Base-by-base conservation (phyloP, 2,888 invertebrate species). In the Luperina nickerlii region DNA sequence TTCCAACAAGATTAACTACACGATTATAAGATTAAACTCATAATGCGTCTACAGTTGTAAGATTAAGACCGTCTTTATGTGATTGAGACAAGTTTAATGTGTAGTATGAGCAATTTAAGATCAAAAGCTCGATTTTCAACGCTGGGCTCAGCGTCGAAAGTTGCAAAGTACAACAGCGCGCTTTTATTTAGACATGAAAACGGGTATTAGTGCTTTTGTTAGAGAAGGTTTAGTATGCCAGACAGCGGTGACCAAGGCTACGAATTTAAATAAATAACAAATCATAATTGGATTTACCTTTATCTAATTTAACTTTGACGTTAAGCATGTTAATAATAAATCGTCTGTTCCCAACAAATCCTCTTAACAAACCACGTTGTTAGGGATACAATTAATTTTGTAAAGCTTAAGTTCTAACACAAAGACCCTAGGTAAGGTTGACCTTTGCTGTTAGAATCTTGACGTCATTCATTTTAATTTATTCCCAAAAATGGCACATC, bases 381-480 rank as follows among this genome's bases (percentile, higher is more conserved):
- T 71, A 75, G 15, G 72, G 42, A 73, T 78, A 74, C 66, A 76
- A 78, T 84, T 69, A 84, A 78, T 80, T 77, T 84, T 78, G 66
- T 32, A 81, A 45, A 60, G 42, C 54, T 51, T 20, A 65, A 78
- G 24, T 74, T 71, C 42, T 69, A 60, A 18, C 54, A 69, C 62
- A 62, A 78, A 71, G 48, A 54, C 32, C 6, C 7, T 48, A 68
- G 48, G 24, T 79, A 79, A 48, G 18, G 76, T 72, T 83, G 77
- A 79, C 81, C 81, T 77, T 77, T 79, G 70, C 74, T 67, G 18
- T 66, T 69, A 68, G 48, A 27, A 77, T 24, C 7, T 65, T 76
- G 68, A 83, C 79, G 78, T 89, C 84, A 83, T 67, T 20, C 66
- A 71, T 75, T 70, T 74, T 38, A 73, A 81, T 82, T 65, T 79